phyloP scores from a whole-genome alignment of 2,113 vertebrate genomes.

The Amazona guildingii region DNA sequence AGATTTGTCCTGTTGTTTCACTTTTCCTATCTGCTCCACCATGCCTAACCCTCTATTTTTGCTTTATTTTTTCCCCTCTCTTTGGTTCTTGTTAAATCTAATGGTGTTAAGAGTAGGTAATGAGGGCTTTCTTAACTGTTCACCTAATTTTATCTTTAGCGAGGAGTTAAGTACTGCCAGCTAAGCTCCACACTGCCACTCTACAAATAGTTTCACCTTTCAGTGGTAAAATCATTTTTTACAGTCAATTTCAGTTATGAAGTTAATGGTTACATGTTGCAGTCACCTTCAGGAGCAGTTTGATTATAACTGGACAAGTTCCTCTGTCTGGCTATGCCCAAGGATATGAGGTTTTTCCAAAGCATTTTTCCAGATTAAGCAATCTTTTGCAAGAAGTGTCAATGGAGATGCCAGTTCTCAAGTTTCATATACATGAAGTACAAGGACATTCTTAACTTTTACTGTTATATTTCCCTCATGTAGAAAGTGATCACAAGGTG shows the following conservation, averaged over 20 bases:
- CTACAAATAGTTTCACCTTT: neutral
- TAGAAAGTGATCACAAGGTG: constrained; percentile 31
- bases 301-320: neutral
- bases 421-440: neutral
- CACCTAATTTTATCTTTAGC: neutral
- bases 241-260: neutral
- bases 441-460: neutral
- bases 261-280: neutral
- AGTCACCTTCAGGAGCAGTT: neutral
- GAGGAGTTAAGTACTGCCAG: neutral
- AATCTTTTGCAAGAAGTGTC: neutral
- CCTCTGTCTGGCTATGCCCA: neutral
- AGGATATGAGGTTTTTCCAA: neutral
- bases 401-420: neutral
- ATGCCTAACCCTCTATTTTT: neutral
- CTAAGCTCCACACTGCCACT: neutral
- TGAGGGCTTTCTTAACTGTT: neutral
- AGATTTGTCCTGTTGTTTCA: neutral
- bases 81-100: neutral
- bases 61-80: neutral
- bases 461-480: neutral
- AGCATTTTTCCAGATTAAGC: neutral
- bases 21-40: neutral
- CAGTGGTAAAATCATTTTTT: neutral
- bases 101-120: neutral